Conservation (phyloP, 2,113 vertebrate genomes). For the Hemicordylus capensis region DNA sequence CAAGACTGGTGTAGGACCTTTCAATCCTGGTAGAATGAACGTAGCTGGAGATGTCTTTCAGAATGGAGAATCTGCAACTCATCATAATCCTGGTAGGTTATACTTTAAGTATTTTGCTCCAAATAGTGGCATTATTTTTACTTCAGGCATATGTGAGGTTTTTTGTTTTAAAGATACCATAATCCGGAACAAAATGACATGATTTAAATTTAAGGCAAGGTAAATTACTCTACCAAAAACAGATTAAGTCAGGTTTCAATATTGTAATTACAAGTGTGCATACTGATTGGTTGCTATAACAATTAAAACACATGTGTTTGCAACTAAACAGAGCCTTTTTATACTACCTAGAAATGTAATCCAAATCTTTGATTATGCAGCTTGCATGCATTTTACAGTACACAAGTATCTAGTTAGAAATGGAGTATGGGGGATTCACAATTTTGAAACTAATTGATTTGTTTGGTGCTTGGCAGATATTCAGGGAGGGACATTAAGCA, state of each 20-base stretch:
- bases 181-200: neutral
- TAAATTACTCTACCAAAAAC: neutral
- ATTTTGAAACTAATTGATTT: neutral
- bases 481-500: neutral
- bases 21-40: constrained; percentile 92
- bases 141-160: neutral
- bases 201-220: neutral
- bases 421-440: neutral
- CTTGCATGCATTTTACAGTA: neutral
- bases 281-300: neutral
- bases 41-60: constrained; percentile 88
- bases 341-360: neutral
- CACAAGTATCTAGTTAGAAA: neutral
- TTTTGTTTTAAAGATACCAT: neutral
- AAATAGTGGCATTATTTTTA: neutral
- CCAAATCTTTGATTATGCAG: neutral
- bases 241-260: neutral
- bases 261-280: neutral
- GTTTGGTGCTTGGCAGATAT: neutral
- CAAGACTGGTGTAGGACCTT: constrained; percentile 86
- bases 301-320: neutral
- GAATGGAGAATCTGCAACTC: constrained; percentile 91
- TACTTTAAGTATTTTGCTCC: constrained; percentile 3
- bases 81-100: constrained; percentile 89
- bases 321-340: neutral